phyloP scores from a whole-genome alignment of 2,888 invertebrate genomes.

The Anoplius nigerrimus region DNA sequence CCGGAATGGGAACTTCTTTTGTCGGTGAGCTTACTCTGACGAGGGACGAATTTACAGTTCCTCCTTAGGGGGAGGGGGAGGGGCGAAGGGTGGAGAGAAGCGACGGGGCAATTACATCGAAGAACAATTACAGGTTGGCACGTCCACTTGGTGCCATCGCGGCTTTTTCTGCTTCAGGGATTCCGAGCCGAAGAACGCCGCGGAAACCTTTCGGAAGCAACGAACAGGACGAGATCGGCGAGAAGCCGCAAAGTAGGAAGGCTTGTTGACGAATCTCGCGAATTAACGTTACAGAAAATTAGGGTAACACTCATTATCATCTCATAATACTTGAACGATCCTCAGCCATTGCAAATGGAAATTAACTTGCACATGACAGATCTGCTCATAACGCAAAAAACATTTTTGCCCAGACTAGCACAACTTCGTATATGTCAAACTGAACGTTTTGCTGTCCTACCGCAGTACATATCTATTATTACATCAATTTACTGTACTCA shows the following conservation, averaged over 20 bases:
- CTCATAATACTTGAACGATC: no score
- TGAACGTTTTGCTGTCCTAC: no score
- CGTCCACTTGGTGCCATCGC: slow-evolving; percentile 64
- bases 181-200: slow-evolving; percentile 60
- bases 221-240: background rate
- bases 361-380: no score
- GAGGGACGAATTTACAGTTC: slow-evolving; percentile 2
- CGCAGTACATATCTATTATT: no score
- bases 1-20: slow-evolving; percentile 6
- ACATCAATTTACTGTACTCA: no score
- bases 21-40: background rate
- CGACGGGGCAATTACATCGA: slow-evolving; percentile 66
- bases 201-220: slow-evolving; percentile 49
- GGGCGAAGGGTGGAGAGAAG: background rate
- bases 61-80: background rate
- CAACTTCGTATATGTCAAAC: no score
- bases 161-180: slow-evolving; percentile 63
- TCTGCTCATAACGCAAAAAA: no score
- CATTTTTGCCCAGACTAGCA: no score
- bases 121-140: slow-evolving; percentile 71
- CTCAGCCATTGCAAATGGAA: no score
- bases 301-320: no score
- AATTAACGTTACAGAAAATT: no score
- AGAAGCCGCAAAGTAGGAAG: background rate
- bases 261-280: background rate